These are phyloP conservation scores for Trachemys scripta DNA, from an alignment of 2,113 vertebrate species.

Conservation along the genomic window DNA sequence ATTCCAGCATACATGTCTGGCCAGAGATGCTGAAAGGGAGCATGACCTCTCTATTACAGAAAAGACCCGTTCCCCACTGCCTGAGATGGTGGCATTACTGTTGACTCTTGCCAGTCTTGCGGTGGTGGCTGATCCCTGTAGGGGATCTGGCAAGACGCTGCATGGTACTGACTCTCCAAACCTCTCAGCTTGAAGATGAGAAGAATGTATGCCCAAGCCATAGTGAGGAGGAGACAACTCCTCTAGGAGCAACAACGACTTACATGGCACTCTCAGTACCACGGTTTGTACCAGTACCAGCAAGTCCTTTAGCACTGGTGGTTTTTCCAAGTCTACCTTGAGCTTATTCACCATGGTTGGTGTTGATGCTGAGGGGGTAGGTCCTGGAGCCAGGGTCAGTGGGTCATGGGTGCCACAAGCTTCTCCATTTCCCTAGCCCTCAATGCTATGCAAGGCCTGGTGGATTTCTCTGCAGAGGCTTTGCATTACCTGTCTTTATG, in stretches of 20 bases:
- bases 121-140: background rate
- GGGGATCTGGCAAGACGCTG: background rate
- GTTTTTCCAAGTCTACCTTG: background rate
- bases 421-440: background rate
- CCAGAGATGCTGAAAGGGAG: too few species aligned
- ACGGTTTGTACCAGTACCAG: background rate
- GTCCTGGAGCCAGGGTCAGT: background rate
- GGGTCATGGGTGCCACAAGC: background rate
- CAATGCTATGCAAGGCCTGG: background rate
- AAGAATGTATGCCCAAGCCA: background rate
- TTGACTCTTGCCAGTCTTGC: background rate
- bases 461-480: background rate
- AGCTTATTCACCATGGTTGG: too few species aligned
- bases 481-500: background rate
- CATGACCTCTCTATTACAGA: too few species aligned
- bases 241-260: background rate
- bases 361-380: too few species aligned
- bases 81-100: too few species aligned
- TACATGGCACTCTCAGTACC: background rate
- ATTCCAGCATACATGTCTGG: too few species aligned
- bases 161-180: background rate
- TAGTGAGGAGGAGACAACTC: background rate
- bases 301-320: background rate
- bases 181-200: background rate
- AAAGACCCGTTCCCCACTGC: too few species aligned